Base-by-base conservation (phyloP, 2,888 invertebrate species). In the Cantharis nigra region DNA sequence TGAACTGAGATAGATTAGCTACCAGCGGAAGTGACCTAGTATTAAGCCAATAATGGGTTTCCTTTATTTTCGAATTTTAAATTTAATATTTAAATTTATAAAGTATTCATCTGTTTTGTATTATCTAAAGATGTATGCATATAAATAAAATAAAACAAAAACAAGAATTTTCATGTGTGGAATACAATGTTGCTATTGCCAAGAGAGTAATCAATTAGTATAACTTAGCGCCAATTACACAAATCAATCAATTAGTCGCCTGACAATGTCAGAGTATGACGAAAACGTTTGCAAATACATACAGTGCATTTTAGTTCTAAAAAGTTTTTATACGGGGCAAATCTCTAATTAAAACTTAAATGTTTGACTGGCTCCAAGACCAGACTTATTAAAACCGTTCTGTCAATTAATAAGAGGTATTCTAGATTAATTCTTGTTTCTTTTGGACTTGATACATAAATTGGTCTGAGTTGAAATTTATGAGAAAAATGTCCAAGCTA, bases 391-490 rank as follows among this genome's bases (percentile, higher is more conserved):
- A 78, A 78, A 78, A 76, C 73, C 74, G 71, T 81, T 81, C 83
- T 83, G 85, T 84, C 85, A 85, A 85, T 85, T 85, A 85, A 85
- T 85, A 84, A 83, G 81, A 81, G 83, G 83, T 84, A 84, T 85
- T 84, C 84, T 81, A 82, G 84, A 84, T 83, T 83, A 83, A 83
- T 85, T 84, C 84, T 85, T 85, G 83, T 85, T 84, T 82, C 83
- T 82, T 83, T 81, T 78, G 79, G 81, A 81, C 83, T 82, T 81
- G 80, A 83, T 81, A 83, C 84, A 85, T 85, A 85, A 86, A 86
- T 85, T 84, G 85, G 84, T 82, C 82, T 75, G 77, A 81, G 83
- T 81, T 84, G 77, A 83, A 85, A 86, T 86, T 86, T 86, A 86
- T 84, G 84, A 84, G 81, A 81, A 82, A 85, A 84, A 85, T 83